These are phyloP conservation scores for Dasypus novemcinctus DNA, from an alignment of 2,113 vertebrate genomes.

Conservation along the genomic window DNA sequence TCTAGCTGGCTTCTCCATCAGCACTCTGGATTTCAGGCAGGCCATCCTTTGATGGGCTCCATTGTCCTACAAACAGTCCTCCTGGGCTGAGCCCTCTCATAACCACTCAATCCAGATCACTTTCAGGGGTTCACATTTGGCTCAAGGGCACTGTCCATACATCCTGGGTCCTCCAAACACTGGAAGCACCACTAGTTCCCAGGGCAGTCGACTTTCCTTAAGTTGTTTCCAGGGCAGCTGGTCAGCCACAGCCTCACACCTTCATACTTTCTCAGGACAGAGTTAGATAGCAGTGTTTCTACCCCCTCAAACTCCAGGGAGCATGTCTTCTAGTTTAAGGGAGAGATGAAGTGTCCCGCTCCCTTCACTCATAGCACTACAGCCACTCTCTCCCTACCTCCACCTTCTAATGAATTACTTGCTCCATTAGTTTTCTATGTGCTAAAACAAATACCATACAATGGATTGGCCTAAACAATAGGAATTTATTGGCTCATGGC, in stretches of 20 bases:
- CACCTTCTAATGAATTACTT: conserved; percentile 1
- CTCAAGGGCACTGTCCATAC: background rate
- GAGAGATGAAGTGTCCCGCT: background rate
- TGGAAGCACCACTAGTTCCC: background rate
- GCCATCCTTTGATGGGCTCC: background rate
- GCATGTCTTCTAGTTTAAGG: background rate
- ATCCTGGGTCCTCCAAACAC: background rate
- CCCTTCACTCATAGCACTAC: background rate
- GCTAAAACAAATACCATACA: no score
- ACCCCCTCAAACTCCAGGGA: background rate
- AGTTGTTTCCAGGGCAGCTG: background rate
- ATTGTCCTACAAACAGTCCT: background rate
- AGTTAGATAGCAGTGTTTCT: background rate
- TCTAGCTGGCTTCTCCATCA: background rate
- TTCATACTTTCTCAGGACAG: background rate
- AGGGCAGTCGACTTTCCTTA: background rate
- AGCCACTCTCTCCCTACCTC: background rate
- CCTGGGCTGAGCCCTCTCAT: background rate
- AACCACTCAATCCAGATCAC: background rate
- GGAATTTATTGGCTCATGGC: no score
- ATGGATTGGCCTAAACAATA: no score
- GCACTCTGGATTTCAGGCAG: background rate
- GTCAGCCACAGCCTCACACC: background rate
- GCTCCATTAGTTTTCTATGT: background rate
- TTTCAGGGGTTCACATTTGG: background rate